Evolutionary conservation across 53 echinoderm and acorn worm genomes (phyloP).

Genomic region (Stichopus horrens): DNA sequence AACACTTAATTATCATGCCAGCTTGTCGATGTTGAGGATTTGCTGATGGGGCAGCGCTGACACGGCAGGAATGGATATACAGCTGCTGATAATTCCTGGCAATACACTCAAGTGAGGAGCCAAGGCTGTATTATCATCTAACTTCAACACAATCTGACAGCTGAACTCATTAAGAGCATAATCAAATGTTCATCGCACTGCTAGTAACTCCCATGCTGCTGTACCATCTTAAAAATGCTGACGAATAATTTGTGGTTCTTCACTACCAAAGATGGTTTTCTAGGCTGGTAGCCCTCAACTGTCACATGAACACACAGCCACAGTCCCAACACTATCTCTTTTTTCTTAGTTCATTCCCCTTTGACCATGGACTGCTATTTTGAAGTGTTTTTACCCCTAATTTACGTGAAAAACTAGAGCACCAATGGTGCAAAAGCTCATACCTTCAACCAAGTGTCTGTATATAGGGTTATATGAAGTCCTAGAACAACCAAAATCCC

Average conservation of each 20-base stretch:
- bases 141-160: slow-evolving; percentile 11
- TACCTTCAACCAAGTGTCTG: too few species aligned
- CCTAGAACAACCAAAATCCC: too few species aligned
- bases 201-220: background rate
- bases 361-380: too few species aligned
- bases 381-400: too few species aligned
- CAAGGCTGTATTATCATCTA: background rate
- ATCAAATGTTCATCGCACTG: slow-evolving; percentile 8
- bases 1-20: background rate
- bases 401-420: too few species aligned
- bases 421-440: too few species aligned
- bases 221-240: background rate
- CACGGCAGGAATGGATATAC: background rate
- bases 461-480: too few species aligned
- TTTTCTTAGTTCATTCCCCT: too few species aligned
- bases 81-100: background rate
- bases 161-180: slow-evolving; percentile 17
- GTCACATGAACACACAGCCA: background rate
- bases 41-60: background rate
- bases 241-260: background rate
- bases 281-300: background rate
- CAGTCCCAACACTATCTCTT: background rate
- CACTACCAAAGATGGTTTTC: slow-evolving; percentile 32
- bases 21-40: background rate
- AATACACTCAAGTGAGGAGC: background rate